Conservation (phyloP, 2,113 vertebrate genomes). For the Hystrix cristata region DNA sequence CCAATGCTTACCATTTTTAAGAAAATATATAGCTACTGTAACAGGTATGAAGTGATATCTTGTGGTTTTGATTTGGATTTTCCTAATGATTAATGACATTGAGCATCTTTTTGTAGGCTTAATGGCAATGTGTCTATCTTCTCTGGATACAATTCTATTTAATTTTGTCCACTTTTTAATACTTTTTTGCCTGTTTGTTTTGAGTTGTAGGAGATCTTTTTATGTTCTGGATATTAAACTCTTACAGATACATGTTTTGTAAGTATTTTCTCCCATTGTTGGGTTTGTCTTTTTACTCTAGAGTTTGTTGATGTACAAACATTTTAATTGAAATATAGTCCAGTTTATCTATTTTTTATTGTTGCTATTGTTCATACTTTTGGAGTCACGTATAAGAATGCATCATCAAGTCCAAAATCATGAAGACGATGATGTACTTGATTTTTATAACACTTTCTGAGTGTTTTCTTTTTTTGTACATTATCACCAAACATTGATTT, state of each 20-base stretch:
- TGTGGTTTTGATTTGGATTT: background rate
- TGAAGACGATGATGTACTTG: background rate
- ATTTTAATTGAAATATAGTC: background rate
- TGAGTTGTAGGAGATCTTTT: background rate
- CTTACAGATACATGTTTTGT: background rate
- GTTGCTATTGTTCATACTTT: background rate
- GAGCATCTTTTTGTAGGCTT: background rate
- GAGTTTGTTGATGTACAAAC: background rate
- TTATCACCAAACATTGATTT: slow-evolving; percentile 45
- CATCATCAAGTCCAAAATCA: background rate
- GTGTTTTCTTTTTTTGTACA: background rate
- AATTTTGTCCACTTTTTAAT: background rate
- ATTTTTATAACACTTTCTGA: background rate
- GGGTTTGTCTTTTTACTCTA: background rate
- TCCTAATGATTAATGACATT: background rate
- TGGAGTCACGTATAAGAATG: background rate
- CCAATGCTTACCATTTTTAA: background rate
- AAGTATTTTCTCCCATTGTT: background rate
- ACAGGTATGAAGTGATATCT: background rate
- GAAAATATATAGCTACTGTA: background rate
- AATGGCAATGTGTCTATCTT: background rate
- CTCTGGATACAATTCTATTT: background rate
- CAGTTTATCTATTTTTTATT: background rate
- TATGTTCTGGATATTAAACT: background rate
- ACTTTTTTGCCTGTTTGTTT: background rate